Evolutionary conservation across 2,113 vertebrate species (phyloP).

Genomic region (Ochotona curzoniae): DNA sequence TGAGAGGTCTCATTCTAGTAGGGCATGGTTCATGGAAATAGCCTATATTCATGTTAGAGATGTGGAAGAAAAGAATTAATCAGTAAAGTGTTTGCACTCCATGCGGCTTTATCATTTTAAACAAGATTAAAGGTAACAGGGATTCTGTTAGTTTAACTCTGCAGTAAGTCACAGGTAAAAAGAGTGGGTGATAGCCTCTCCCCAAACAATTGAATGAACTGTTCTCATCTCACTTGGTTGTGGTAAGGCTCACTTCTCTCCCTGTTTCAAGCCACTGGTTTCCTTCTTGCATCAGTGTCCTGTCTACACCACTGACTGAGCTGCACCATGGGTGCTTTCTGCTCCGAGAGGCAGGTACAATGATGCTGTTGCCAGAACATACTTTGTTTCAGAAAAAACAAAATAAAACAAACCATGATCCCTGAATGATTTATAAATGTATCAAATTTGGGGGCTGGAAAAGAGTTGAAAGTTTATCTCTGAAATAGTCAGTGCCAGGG

Average conservation of each 20-base stretch:
- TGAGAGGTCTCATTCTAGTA: slow-evolving; percentile 66
- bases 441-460: not conserved
- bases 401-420: not conserved
- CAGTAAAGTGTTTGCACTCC: slow-evolving; percentile 30
- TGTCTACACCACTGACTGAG: not conserved
- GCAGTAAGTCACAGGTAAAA: slow-evolving; percentile 36
- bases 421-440: not conserved
- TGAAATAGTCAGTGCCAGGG: no score
- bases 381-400: slow-evolving; percentile 53
- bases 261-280: slow-evolving; percentile 15
- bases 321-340: not conserved
- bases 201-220: not conserved
- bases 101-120: slow-evolving; percentile 43
- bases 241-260: not conserved
- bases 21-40: slow-evolving; percentile 75
- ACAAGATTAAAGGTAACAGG: slow-evolving; percentile 47
- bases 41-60: slow-evolving; percentile 62
- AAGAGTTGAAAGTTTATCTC: not conserved
- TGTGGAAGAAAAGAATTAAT: slow-evolving; percentile 64
- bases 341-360: not conserved
- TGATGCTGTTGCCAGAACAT: slow-evolving; percentile 34
- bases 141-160: slow-evolving; percentile 21
- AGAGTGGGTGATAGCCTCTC: not conserved
- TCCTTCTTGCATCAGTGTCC: slow-evolving; percentile 13
- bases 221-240: slow-evolving; percentile 1